Base-by-base conservation (phyloP, 2,888 invertebrate species). In the Neria commutata region DNA sequence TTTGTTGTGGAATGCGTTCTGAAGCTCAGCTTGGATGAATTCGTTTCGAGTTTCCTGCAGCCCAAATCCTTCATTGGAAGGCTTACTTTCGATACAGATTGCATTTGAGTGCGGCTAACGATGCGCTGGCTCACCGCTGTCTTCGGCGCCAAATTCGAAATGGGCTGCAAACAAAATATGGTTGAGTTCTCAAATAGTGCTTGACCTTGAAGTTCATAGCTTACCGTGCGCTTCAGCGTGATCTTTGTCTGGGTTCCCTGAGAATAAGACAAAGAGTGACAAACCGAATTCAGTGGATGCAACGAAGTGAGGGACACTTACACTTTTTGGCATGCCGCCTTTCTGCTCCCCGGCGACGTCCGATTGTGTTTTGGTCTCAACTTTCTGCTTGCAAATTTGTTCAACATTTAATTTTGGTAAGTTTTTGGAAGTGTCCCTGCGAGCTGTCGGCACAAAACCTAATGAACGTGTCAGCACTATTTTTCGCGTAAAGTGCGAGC, bases 181-280 rank as follows among this genome's bases (percentile, higher is more conserved):
- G n/a, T n/a, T n/a, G n/a, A n/a, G n/a, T n/a, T n/a, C n/a, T n/a
- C 8, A 37, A 37, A n/a, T 37, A 37, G 8, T 37, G 8, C 8
- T 14, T 11, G 3, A 14, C n/a, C 8, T 37, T n/a, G n/a, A n/a
- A n/a, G n/a, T n/a, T n/a, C n/a, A n/a, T n/a, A n/a, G n/a, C 50
- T 50, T 58, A 65, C 66, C 54, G 42, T 8, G 46, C 52, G 62
- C 51, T 63, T 66, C 51, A 58, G 63, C 0, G 63, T 60, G 21
- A 63, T 63, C 58, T 58, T 63, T 5, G 57, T 60, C 45, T 57
- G 60, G 1, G 33, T 52, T 40, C 25, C 17, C 8, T 50, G 17
- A 16, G 26, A 26, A 26, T 56, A 42, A 14, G 24, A 29, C n/a
- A 11, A 23, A 25, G 2, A 1, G 34, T 37, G 46, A 14, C 11